These are phyloP conservation scores for Tinea pellionella DNA, from an alignment of 2,888 invertebrate species.

Conservation along the genomic window DNA sequence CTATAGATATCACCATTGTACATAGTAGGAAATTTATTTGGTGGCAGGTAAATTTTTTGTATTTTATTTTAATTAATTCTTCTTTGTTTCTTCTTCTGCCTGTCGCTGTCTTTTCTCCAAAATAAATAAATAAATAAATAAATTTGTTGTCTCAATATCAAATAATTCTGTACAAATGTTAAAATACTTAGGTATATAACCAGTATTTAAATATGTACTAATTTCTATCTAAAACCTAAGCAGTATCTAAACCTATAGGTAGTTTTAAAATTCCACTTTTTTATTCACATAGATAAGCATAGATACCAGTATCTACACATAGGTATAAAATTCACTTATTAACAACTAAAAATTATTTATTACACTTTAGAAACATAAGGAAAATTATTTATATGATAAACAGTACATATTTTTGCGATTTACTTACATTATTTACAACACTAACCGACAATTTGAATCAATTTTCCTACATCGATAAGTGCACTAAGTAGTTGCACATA, in stretches of 20 bases:
- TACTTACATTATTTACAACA: not conserved
- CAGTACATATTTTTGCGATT: not conserved
- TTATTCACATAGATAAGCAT: not conserved
- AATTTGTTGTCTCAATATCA: conserved; percentile 5
- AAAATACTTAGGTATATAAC: not conserved
- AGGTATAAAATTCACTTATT: not conserved
- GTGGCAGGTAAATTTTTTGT: too few species aligned
- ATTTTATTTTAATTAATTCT: too few species aligned
- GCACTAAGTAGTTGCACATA: not conserved
- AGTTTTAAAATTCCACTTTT: not conserved
- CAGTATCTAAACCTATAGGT: too few species aligned
- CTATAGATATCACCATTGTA: too few species aligned
- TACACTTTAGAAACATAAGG: not conserved
- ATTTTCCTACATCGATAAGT: not conserved
- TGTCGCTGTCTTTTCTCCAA: too few species aligned
- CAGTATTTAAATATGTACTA: too few species aligned
- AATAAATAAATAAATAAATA: too few species aligned
- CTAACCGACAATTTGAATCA: not conserved
- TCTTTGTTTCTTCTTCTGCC: too few species aligned
- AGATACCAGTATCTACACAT: too few species aligned
- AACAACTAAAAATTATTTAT: not conserved
- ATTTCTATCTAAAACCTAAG: too few species aligned
- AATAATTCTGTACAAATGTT: not conserved
- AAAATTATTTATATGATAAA: not conserved
- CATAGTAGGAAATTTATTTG: too few species aligned